Evolutionary conservation across 2,113 vertebrate genomes (phyloP).

Genomic region (Mustela lutreola): DNA sequence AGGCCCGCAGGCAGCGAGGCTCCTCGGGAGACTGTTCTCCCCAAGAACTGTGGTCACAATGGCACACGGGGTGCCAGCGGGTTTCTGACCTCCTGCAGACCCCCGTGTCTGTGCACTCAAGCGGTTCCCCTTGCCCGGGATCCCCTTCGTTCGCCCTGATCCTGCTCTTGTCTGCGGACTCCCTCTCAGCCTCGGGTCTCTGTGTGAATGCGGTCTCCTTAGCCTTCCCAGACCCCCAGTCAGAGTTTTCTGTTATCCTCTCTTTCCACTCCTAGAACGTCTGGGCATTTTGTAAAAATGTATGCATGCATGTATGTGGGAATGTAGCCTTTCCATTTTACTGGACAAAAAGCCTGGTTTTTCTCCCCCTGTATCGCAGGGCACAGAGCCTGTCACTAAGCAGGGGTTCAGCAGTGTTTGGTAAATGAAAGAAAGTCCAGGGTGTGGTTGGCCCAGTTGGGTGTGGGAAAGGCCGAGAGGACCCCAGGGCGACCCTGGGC

Average conservation of each 20-base stretch:
- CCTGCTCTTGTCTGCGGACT: not conserved
- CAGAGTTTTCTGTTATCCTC: not conserved
- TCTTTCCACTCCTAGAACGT: not conserved
- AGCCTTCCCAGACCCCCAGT: not conserved
- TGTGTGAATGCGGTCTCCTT: not conserved
- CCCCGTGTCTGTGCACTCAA: not conserved
- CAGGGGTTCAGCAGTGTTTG: not conserved
- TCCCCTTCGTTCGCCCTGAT: rapidly evolving
- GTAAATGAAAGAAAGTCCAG: not conserved
- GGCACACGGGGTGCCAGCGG: not conserved
- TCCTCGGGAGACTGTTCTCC: not conserved
- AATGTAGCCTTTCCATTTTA: not conserved
- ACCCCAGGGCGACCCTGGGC: not conserved
- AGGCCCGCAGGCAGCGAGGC: not conserved
- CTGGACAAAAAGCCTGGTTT: not conserved
- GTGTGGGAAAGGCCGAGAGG: not conserved
- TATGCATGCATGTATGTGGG: not conserved
- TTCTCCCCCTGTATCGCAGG: not conserved
- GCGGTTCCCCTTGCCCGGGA: not conserved
- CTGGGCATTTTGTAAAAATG: not conserved
- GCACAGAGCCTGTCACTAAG: not conserved
- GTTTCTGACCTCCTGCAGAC: not conserved
- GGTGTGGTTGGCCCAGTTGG: not conserved
- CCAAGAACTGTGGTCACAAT: rapidly evolving
- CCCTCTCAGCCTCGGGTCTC: not conserved